Conservation (phyloP, 2,113 vertebrate species). For the Malaclemys terrapin region DNA sequence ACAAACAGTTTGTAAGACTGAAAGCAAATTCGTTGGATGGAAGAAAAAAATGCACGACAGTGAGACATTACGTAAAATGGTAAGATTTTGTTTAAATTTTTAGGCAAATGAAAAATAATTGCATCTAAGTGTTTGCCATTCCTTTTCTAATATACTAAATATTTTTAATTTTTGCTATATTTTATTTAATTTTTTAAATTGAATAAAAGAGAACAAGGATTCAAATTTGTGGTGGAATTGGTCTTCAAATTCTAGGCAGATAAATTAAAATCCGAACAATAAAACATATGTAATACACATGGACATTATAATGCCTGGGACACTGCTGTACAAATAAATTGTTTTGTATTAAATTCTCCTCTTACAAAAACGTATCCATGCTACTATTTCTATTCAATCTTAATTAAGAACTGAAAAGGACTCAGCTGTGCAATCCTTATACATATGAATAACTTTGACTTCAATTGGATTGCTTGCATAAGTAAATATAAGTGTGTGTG, state of each 20-base stretch:
- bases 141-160: background rate
- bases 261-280: background rate
- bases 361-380: constrained; percentile 10
- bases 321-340: background rate
- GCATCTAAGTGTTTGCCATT: background rate
- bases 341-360: background rate
- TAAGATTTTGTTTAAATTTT: background rate
- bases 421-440: background rate
- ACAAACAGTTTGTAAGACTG: background rate
- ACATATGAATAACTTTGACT: background rate
- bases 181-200: background rate
- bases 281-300: background rate
- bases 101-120: background rate
- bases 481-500: constrained; percentile 5
- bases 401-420: background rate
- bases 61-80: background rate
- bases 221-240: background rate
- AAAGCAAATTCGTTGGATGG: background rate
- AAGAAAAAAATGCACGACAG: background rate
- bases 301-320: background rate
- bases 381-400: background rate
- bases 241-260: background rate
- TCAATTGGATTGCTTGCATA: background rate
- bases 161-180: background rate
- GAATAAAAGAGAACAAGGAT: background rate